Evolutionary conservation across 2,888 invertebrate genomes (phyloP).

Genomic region (Harmothoe impar): DNA sequence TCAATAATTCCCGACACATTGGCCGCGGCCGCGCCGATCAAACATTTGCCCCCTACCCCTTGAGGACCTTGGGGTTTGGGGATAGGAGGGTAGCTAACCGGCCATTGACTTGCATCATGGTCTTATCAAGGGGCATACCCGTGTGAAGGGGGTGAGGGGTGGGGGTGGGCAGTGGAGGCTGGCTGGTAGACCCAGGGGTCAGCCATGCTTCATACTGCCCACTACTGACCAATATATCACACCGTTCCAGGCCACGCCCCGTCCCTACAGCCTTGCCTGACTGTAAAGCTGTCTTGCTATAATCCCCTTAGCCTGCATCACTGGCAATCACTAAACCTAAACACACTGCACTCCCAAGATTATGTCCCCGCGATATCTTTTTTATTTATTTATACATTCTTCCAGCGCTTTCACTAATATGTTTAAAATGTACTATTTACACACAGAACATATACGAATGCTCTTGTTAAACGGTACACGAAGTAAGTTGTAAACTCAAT

Average conservation of each 20-base stretch:
- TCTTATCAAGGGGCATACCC: not conserved
- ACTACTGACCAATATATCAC: not conserved
- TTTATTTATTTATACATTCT: too few species aligned
- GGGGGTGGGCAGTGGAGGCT: not conserved
- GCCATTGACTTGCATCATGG: not conserved
- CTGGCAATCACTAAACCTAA: not conserved
- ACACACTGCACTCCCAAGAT: not conserved
- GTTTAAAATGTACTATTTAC: not conserved
- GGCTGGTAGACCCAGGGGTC: not conserved
- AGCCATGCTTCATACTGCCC: not conserved
- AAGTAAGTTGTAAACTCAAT: too few species aligned
- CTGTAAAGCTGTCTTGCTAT: not conserved
- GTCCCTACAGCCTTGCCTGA: not conserved
- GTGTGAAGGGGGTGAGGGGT: not conserved
- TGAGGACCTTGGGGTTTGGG: not conserved
- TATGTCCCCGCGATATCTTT: not conserved
- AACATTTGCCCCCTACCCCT: not conserved
- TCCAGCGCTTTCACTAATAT: not conserved
- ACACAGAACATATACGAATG: not conserved
- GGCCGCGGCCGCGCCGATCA: not conserved
- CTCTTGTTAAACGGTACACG: too few species aligned
- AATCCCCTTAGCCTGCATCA: not conserved
- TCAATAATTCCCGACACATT: constrained; percentile 50
- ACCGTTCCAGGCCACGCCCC: not conserved
- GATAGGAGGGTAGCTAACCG: constrained; percentile 1